phyloP scores from a whole-genome alignment of 2,888 invertebrate genomes.

The Andricus quercusramuli region DNA sequence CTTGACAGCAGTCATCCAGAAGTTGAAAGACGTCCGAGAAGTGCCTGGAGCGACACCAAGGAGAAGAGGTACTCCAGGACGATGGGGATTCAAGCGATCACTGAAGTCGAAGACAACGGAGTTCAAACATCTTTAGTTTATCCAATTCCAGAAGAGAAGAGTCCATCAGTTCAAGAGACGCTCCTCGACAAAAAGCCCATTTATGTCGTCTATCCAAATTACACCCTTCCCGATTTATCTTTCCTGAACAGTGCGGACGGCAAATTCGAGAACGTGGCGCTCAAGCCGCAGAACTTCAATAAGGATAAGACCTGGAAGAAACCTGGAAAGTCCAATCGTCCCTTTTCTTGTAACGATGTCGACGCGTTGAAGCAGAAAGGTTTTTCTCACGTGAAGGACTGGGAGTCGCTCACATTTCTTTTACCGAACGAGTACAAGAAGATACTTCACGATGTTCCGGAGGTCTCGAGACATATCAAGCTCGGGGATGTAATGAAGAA shows the following conservation, averaged over 20 bases:
- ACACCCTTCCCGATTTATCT: conserved; percentile 92
- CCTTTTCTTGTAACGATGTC: conserved; percentile 90
- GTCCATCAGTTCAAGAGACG: conserved; percentile 67
- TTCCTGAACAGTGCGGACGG: conserved; percentile 81
- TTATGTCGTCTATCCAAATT: conserved; percentile 94
- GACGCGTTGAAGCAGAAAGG: conserved; percentile 90
- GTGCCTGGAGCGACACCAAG: conserved; percentile 42
- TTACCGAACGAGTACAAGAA: conserved; percentile 91
- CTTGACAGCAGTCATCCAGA: conserved; percentile 54
- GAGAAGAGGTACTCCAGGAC: conserved; percentile 65
- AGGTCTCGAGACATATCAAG: conserved; percentile 85
- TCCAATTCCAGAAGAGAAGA: conserved; percentile 69
- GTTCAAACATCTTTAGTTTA: conserved; percentile 74
- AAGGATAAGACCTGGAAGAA: conserved; percentile 77
- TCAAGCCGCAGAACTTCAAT: conserved; percentile 85
- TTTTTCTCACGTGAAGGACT: conserved; percentile 92
- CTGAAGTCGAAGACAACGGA: conserved; percentile 73
- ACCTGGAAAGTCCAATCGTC: conserved; percentile 80
- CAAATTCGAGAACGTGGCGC: conserved; percentile 84
- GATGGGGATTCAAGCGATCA: conserved; percentile 69
- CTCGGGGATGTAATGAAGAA: conserved; percentile 80
- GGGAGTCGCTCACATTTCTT: conserved; percentile 94
- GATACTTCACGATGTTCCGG: conserved; percentile 89
- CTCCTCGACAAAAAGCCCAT: conserved; percentile 84
- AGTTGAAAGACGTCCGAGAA: conserved; percentile 36